Evolutionary conservation across 2,888 invertebrate genomes (phyloP).

Genomic region (Heliconius cydno): DNA sequence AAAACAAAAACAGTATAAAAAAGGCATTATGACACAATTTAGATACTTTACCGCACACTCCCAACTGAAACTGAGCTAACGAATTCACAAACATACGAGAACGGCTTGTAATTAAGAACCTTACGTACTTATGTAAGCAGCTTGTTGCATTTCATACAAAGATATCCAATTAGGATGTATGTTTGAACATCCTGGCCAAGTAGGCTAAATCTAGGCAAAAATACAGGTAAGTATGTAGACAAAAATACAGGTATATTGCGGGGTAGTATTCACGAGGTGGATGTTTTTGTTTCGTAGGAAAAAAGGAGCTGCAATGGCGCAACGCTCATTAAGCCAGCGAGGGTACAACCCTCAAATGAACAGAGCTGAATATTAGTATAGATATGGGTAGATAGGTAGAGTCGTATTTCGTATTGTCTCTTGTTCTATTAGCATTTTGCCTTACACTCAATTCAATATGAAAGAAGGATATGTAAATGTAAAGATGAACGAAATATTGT

Average conservation of each 20-base stretch:
- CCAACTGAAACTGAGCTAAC: constrained; percentile 7
- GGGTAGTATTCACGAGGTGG: constrained; percentile 23
- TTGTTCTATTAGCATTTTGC: constrained; percentile 8
- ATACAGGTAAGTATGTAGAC: constrained; percentile 16
- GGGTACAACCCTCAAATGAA: constrained; percentile 45
- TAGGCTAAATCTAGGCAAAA: constrained; percentile 14
- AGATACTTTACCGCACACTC: neutral
- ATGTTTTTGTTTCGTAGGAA: constrained; percentile 37
- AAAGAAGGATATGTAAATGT: neutral
- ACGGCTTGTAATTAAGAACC: constrained; percentile 15
- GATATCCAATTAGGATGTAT: constrained; percentile 25
- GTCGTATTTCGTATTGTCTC: constrained; percentile 15
- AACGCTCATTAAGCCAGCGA: constrained; percentile 41
- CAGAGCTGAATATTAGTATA: constrained; percentile 38
- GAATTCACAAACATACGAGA: neutral
- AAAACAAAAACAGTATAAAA: neutral
- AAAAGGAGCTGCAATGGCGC: constrained; percentile 41
- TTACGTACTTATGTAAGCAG: constrained; percentile 2
- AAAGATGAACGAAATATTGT: neutral
- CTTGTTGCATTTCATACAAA: constrained; percentile 18
- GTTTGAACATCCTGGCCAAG: constrained; percentile 17
- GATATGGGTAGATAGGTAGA: constrained; percentile 9
- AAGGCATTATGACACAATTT: neutral
- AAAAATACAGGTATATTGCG: constrained; percentile 28
- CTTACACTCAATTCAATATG: neutral